phyloP scores from a whole-genome alignment of 2,888 invertebrate species.

The Galeruca laticollis region DNA sequence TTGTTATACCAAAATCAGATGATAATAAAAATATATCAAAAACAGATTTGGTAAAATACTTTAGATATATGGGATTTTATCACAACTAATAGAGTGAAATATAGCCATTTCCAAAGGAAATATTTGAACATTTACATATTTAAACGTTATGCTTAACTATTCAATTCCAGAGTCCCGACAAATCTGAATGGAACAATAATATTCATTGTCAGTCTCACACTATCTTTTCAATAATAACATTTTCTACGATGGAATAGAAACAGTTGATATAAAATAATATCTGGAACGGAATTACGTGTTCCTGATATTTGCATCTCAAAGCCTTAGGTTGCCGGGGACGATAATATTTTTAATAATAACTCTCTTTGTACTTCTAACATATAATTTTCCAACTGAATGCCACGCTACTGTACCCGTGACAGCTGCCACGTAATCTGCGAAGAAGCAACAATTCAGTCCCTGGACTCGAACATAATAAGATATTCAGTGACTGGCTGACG shows the following conservation, averaged over 20 bases:
- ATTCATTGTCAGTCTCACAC: no score
- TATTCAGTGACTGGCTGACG: slow-evolving; percentile 31
- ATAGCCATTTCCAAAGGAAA: no score
- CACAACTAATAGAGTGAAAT: no score
- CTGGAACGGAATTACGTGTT: not conserved
- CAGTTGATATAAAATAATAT: not conserved
- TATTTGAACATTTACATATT: no score
- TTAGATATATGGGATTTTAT: no score
- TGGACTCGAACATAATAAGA: slow-evolving; percentile 31
- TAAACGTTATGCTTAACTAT: no score
- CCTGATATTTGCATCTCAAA: not conserved
- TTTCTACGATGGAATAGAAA: not conserved
- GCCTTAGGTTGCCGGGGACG: not conserved
- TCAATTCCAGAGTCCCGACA: no score
- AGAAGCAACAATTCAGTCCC: slow-evolving; percentile 33
- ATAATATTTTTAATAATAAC: slow-evolving; percentile 6
- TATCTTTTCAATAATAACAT: no score
- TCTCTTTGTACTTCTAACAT: not conserved
- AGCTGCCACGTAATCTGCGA: slow-evolving; percentile 30
- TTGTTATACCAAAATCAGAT: no score
- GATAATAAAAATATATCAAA: no score
- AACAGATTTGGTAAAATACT: no score
- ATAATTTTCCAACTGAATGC: not conserved
- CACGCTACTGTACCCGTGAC: slow-evolving; percentile 16
- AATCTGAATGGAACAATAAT: no score